Conservation (phyloP, 2,888 invertebrate genomes). For the Prionchulus punctatus region DNA sequence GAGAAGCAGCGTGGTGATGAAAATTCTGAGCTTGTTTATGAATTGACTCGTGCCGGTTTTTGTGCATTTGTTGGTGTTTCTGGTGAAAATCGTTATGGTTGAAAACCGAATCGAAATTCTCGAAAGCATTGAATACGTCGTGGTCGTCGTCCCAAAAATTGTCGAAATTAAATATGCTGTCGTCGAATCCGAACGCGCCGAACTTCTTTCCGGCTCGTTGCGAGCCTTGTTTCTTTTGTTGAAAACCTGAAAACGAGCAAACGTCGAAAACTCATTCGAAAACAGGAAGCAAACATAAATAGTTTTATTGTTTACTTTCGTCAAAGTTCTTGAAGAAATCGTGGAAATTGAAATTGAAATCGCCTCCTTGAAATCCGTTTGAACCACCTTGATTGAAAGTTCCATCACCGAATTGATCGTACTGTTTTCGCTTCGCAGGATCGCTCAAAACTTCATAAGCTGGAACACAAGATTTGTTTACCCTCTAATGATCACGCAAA, state of each 20-base stretch:
- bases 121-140: neutral
- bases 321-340: conserved; percentile 35
- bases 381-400: conserved; percentile 15
- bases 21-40: no score
- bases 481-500: neutral
- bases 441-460: conserved; percentile 40
- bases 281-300: neutral
- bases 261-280: conserved; percentile 20
- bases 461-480: no score
- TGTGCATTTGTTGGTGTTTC: no score
- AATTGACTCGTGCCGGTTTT: no score
- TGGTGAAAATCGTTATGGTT: no score
- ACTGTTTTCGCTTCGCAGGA: conserved; percentile 35
- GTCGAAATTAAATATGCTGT: conserved; percentile 25
- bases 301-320: conserved; percentile 11
- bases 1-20: no score
- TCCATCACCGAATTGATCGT: conserved; percentile 30
- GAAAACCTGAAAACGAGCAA: conserved; percentile 19
- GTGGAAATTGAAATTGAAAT: conserved; percentile 34
- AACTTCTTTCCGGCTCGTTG: conserved; percentile 7
- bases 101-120: no score
- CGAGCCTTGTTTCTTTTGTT: conserved; percentile 12
- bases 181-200: conserved; percentile 15
- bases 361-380: conserved; percentile 20
- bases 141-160: conserved; percentile 5